Conservation (phyloP, 2,888 invertebrate species). For the Synanthedon formicaeformis region DNA sequence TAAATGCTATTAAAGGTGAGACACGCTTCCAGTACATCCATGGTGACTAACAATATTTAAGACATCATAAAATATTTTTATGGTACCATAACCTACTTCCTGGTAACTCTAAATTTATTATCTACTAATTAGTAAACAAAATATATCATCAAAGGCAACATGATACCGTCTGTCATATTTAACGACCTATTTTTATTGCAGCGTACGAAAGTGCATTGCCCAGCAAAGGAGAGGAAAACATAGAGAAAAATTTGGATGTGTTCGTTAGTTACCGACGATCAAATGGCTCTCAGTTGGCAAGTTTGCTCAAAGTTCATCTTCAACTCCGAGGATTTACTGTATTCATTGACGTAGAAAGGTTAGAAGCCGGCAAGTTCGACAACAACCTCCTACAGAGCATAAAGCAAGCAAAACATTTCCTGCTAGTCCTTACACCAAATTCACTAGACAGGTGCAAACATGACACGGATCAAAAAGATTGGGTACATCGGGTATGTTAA, state of each 20-base stretch:
- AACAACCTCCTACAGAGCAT: constrained; percentile 97
- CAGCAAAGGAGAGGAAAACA: constrained; percentile 78
- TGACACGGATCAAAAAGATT: constrained; percentile 95
- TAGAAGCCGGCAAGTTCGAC: constrained; percentile 99
- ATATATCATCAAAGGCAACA: neutral
- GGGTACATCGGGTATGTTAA: constrained; percentile 94
- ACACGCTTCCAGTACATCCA: neutral
- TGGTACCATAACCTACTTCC: constrained; percentile 5
- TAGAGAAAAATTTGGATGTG: constrained; percentile 93
- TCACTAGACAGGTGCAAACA: constrained; percentile 94
- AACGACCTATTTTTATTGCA: constrained; percentile 26
- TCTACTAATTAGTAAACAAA: neutral
- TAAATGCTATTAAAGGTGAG: constrained; percentile 85
- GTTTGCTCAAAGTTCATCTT: constrained; percentile 95
- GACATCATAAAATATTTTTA: too few relatives aligned
- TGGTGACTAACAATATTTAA: too few relatives aligned
- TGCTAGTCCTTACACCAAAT: constrained; percentile 94
- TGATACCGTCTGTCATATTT: neutral
- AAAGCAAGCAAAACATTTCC: constrained; percentile 95
- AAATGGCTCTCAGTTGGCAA: constrained; percentile 96
- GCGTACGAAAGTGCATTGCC: constrained; percentile 75
- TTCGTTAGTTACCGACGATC: constrained; percentile 98
- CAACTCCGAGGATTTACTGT: constrained; percentile 96
- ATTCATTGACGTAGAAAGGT: constrained; percentile 97
- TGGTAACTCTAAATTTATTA: constrained; percentile 5